phyloP scores from a whole-genome alignment of 2,797 vertebrate genomes.

The Dromococcyx pavoninus region DNA sequence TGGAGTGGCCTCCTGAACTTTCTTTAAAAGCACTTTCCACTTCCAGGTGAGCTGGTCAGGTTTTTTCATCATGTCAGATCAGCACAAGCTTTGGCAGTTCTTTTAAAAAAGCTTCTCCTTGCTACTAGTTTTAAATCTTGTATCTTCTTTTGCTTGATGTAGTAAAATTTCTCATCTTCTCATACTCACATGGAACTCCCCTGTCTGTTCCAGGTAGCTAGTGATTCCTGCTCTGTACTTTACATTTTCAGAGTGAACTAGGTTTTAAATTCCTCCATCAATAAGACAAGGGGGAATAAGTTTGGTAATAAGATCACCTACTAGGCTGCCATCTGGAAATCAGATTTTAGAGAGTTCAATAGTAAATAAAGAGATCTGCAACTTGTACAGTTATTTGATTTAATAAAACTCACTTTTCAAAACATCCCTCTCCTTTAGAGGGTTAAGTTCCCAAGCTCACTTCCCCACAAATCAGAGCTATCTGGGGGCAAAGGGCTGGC shows the following conservation, averaged over 20 bases:
- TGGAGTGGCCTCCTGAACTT: neutral
- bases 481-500: neutral
- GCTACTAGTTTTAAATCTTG: neutral
- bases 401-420: neutral
- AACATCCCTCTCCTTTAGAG: fast-evolving
- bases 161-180: neutral
- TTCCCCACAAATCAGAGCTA: neutral
- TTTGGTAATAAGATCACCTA: neutral
- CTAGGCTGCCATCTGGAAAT: neutral
- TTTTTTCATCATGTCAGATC: neutral
- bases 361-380: neutral
- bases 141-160: neutral
- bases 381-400: neutral
- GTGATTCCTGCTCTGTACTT: neutral
- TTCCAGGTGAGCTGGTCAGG: neutral
- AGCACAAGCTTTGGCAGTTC: neutral
- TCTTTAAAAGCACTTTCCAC: neutral
- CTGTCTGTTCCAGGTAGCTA: neutral
- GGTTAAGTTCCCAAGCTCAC: neutral
- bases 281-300: neutral
- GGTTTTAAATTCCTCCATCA: neutral
- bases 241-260: neutral
- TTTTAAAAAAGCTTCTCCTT: neutral
- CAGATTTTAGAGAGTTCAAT: neutral
- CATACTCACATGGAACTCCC: neutral